phyloP scores from a whole-genome alignment of 2,113 vertebrate genomes.

The Heteronetta atricapilla region DNA sequence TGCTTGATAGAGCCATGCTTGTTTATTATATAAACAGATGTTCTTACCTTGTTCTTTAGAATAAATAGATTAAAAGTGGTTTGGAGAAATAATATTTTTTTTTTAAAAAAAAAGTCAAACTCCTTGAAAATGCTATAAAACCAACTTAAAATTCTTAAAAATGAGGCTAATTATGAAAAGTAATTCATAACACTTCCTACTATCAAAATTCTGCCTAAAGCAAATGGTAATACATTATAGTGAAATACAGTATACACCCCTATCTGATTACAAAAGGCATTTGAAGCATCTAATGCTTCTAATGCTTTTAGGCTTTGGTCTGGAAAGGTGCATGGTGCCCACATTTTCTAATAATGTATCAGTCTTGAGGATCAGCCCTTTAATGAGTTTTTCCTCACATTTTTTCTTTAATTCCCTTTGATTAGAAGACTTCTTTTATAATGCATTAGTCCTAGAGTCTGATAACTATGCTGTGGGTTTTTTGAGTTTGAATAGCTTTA shows the following conservation, averaged over 20 bases:
- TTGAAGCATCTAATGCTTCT: neutral
- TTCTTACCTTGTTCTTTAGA: neutral
- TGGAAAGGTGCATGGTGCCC: neutral
- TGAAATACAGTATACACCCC: neutral
- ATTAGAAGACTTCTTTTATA: constrained; percentile 12
- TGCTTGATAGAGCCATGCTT: neutral
- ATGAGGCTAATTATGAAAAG: constrained; percentile 37
- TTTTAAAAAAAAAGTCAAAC: neutral
- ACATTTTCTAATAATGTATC: neutral
- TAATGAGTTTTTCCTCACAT: neutral
- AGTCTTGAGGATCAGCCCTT: neutral
- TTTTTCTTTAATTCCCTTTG: neutral
- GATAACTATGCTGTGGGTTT: neutral
- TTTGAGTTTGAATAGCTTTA: constrained; percentile 31
- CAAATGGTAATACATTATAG: neutral
- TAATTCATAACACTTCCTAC: constrained; percentile 25
- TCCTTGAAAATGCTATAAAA: neutral
- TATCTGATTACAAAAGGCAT: neutral
- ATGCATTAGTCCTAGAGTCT: constrained; percentile 8
- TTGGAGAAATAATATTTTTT: neutral
- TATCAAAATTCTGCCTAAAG: neutral
- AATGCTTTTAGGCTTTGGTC: neutral
- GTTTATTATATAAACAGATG: neutral
- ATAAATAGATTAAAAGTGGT: neutral
- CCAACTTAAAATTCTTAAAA: neutral